Percentiles rank a stretch among this genome's conserved stretches.
phyloP scores from a whole-genome alignment of 1,140 invertebrate genomes.

The Eulimnadia texana region DNA sequence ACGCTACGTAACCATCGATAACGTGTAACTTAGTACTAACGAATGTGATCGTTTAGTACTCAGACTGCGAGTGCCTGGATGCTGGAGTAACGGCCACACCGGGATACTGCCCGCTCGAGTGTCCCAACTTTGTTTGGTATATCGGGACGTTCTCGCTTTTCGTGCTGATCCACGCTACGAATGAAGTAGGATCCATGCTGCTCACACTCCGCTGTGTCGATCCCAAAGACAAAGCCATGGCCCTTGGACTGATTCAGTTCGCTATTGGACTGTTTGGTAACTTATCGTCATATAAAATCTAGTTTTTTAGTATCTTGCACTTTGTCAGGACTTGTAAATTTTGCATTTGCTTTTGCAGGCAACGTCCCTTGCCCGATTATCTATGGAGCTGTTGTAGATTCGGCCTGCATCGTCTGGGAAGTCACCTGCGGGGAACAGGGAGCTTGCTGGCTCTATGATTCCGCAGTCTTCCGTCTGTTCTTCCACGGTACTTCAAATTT shows the following conservation, averaged over 20 bases:
- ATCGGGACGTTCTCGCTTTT: slow-evolving; percentile 71
- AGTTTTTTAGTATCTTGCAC: slow-evolving; percentile 1
- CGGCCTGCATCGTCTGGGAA: slow-evolving; percentile 76
- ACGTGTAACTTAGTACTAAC: too few species aligned
- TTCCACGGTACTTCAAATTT: slow-evolving; percentile 52
- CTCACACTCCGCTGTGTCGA: slow-evolving; percentile 80
- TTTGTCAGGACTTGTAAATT: neutral
- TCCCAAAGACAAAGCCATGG: slow-evolving; percentile 84
- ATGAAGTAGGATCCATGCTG: slow-evolving; percentile 79
- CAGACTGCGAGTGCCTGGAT: slow-evolving; percentile 55
- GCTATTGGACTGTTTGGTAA: slow-evolving; percentile 79
- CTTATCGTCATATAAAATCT: slow-evolving; percentile 18
- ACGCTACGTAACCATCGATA: too few species aligned
- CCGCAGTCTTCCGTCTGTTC: slow-evolving; percentile 61
- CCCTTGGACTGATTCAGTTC: slow-evolving; percentile 80
- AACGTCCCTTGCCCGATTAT: slow-evolving; percentile 87
- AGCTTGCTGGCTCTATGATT: slow-evolving; percentile 72
- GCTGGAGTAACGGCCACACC: slow-evolving; percentile 33
- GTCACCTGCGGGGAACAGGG: slow-evolving; percentile 59
- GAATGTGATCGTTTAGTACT: too few species aligned
- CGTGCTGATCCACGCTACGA: slow-evolving; percentile 81
- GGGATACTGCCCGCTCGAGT: slow-evolving; percentile 63
- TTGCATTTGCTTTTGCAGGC: slow-evolving; percentile 28
- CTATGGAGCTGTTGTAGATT: slow-evolving; percentile 81
- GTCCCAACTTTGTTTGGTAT: slow-evolving; percentile 64